Conservation (phyloP, 1,140 invertebrate species). For the Drosophila navojoa region DNA sequence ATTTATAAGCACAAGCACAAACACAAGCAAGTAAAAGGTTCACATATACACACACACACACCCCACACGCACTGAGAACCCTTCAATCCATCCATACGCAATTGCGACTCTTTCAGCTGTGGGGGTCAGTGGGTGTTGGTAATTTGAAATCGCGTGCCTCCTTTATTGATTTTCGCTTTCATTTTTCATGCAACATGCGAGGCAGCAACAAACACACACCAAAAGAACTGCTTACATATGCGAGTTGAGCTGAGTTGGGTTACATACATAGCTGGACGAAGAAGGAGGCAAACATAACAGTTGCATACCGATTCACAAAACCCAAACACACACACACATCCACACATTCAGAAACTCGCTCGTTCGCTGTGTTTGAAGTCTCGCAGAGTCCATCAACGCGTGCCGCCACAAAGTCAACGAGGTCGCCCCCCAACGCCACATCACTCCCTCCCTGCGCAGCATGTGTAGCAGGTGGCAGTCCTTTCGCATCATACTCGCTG, state of each 20-base stretch:
- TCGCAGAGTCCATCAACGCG: constrained; percentile 46
- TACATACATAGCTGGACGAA: constrained; percentile 38
- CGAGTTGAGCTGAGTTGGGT: constrained; percentile 24
- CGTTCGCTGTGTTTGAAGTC: constrained; percentile 1
- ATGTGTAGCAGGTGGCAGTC: constrained; percentile 30
- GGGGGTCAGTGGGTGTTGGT: constrained; percentile 41
- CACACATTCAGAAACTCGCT: too few relatives aligned
- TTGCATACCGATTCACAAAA: constrained; percentile 29
- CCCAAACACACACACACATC: constrained; percentile 15
- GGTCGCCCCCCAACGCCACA: constrained; percentile 32
- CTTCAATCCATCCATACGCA: constrained; percentile 13
- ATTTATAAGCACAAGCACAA: constrained; percentile 37
- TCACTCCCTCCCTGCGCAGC: too few relatives aligned
- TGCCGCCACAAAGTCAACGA: constrained; percentile 74
- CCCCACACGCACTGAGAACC: background rate
- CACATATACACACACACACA: background rate
- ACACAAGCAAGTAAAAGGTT: background rate
- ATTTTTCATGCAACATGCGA: constrained; percentile 78
- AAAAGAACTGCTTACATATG: constrained; percentile 65
- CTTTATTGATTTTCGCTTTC: constrained; percentile 81
- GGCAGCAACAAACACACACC: constrained; percentile 37
- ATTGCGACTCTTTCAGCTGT: constrained; percentile 9
- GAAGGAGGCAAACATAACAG: constrained; percentile 35
- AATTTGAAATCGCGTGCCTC: constrained; percentile 70
- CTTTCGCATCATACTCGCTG: constrained; percentile 40